Evolutionary conservation across 53 echinoderm and acorn worm genomes (phyloP).

Genomic region (Echinarachnius parma): DNA sequence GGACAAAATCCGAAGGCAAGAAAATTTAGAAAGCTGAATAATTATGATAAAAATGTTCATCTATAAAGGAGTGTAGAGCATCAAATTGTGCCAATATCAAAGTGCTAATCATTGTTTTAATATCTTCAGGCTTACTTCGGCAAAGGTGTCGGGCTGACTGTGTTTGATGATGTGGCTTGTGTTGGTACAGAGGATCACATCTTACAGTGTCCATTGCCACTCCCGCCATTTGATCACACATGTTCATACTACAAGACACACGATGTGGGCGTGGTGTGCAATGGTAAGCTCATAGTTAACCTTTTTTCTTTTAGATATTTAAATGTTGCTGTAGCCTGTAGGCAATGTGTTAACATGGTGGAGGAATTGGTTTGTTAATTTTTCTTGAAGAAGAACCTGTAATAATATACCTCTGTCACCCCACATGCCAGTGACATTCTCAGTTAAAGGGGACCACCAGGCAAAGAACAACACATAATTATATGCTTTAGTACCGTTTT

Average conservation of each 20-base stretch:
- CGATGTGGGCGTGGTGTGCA: conserved; percentile 23
- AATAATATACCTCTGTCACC: too few relatives aligned
- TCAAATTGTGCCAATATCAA: too few relatives aligned
- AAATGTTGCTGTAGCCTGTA: too few relatives aligned
- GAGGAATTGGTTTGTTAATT: neutral
- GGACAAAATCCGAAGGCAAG: neutral
- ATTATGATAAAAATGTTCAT: too few relatives aligned
- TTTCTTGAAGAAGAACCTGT: neutral
- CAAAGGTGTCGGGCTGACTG: conserved; percentile 1
- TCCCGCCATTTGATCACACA: neutral
- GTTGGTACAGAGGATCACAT: conserved; percentile 15
- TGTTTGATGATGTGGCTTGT: conserved; percentile 8
- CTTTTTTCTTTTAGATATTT: neutral
- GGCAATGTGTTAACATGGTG: neutral
- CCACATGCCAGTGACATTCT: too few relatives aligned
- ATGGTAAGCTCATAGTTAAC: neutral
- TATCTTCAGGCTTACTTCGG: conserved; percentile 15
- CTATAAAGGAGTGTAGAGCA: neutral
- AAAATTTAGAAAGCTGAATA: too few relatives aligned
- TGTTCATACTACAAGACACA: conserved; percentile 3
- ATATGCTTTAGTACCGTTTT: too few relatives aligned
- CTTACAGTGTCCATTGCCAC: neutral
- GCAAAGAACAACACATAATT: too few relatives aligned
- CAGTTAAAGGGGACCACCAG: too few relatives aligned
- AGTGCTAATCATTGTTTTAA: too few relatives aligned